Evolutionary conservation across 2,888 invertebrate genomes (phyloP), one percentile per base, ranked within the genome.

Genomic region (Perdita meconis): DNA sequence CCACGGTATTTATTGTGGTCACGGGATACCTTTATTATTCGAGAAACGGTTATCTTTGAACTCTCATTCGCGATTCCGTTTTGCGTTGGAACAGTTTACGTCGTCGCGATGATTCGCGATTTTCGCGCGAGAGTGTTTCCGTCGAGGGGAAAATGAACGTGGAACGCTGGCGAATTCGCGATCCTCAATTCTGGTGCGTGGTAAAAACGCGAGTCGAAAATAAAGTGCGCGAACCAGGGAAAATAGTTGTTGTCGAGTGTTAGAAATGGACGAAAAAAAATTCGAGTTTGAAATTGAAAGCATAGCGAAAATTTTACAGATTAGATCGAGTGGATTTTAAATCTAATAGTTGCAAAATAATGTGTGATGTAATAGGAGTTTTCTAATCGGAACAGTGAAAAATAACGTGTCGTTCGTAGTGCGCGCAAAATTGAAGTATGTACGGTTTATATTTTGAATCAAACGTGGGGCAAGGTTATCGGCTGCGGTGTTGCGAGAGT

Each of bases 391-490:
- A n/a, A 12, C 42, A 36, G 44, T 44, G 19, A 16, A 16, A 47
- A 47, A n/a, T n/a, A n/a, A n/a, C n/a, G 63, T 64, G 38, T 0
- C 19, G 42, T 26, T 36, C 10, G 30, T 22, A 24, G 38, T 40
- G 38, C 38, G 44, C 24, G 34, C 6, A 53, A 24, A 44, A 57
- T 42, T 34, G 57, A 63, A 44, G 50, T 34, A 42, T 47, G 30
- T 16, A 47, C 22, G 19, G n/a, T 51, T 40, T 22, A 60, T 40
- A 38, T 67, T 72, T 67, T 30, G 16, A 22, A 36, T 10, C 19
- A 38, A 16, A 42, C 53, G 53, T 51, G 38, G 10, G n/a, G 30
- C 66, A 60, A 73, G 77, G 69, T 77, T 69, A 19, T 60, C 38
- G 44, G 38, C 51, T 16, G 6, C 30, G 40, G 26, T 40, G 38